Evolutionary conservation across 2,113 vertebrate species (phyloP).

Genomic region (Ailuropoda melanoleuca): DNA sequence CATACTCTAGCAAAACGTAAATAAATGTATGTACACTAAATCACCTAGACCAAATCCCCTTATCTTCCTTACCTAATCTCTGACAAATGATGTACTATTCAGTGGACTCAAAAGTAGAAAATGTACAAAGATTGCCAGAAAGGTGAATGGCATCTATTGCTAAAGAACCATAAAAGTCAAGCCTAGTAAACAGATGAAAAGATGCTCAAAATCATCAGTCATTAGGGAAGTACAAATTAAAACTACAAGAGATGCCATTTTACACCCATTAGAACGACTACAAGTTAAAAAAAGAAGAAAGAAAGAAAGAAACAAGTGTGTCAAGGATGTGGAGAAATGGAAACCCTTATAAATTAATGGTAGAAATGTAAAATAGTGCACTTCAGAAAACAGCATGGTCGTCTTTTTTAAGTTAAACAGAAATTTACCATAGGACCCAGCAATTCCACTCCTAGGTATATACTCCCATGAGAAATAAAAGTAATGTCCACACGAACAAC

Average conservation of each 20-base stretch:
- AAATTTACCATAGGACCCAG: background rate
- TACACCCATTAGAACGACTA: background rate
- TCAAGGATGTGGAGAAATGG: background rate
- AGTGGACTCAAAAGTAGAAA: background rate
- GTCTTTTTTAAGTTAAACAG: background rate
- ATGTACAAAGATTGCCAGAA: background rate
- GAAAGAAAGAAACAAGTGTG: background rate
- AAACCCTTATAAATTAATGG: background rate
- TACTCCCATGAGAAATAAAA: background rate
- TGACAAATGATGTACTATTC: background rate
- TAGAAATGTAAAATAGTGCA: background rate
- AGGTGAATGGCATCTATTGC: background rate
- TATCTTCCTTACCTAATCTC: background rate
- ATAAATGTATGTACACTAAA: background rate
- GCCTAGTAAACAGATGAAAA: background rate
- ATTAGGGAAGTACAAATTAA: background rate
- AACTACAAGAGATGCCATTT: background rate
- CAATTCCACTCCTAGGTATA: background rate
- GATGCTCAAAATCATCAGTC: background rate
- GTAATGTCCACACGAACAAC: background rate
- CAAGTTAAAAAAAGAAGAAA: background rate
- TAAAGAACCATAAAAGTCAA: background rate
- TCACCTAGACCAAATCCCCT: background rate
- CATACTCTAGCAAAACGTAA: background rate
- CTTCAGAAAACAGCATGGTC: background rate